phyloP scores from a whole-genome alignment of 2,888 invertebrate genomes.

The Plemyria rubiginata region DNA sequence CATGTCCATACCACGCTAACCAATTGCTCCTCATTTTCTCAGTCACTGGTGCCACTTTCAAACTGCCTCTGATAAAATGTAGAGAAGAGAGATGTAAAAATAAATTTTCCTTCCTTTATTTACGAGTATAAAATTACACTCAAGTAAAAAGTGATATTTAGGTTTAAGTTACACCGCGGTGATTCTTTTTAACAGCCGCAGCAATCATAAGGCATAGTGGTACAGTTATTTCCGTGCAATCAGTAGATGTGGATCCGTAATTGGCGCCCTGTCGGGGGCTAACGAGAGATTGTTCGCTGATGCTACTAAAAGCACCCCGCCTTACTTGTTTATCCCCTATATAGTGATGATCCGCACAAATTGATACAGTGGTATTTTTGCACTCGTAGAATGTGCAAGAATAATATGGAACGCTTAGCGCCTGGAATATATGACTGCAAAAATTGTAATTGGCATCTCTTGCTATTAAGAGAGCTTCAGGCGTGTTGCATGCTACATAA shows the following conservation, averaged over 20 bases:
- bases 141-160: too few species aligned
- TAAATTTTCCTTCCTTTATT: too few species aligned
- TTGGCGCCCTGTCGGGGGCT: slow-evolving; percentile 73
- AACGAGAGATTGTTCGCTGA: slow-evolving; percentile 76
- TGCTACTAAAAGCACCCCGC: slow-evolving; percentile 58
- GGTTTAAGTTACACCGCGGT: not conserved
- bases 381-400: not conserved
- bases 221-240: slow-evolving; percentile 65
- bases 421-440: not conserved
- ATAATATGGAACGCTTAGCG: not conserved
- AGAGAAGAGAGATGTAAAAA: too few species aligned
- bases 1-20: too few species aligned
- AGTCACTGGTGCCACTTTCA: too few species aligned
- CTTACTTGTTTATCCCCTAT: slow-evolving; percentile 35
- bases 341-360: slow-evolving; percentile 27
- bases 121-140: too few species aligned
- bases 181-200: not conserved
- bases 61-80: too few species aligned
- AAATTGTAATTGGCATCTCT: not conserved
- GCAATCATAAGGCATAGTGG: slow-evolving; percentile 31
- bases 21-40: too few species aligned
- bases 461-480: not conserved
- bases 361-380: slow-evolving; percentile 20
- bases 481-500: not conserved
- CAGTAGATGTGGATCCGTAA: slow-evolving; percentile 68